Evolutionary conservation across 30 jellyfish, hydroid and myxozoan species (phyloP).

Genomic region (Morbakka virulenta): DNA sequence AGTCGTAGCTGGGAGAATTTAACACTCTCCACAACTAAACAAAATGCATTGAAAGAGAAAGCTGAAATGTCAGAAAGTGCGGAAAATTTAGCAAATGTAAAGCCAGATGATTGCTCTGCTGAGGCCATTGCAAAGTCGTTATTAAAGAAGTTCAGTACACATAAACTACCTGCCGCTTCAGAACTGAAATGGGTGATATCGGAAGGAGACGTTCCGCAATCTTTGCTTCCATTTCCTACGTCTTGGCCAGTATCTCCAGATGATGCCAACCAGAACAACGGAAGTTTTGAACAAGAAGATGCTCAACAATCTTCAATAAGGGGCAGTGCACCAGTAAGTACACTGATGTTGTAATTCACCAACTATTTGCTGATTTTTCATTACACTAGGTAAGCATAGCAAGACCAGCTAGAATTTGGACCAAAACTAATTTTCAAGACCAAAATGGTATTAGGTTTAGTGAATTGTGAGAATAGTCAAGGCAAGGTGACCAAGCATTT

Average conservation of each 20-base stretch:
- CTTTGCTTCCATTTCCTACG: constrained; percentile 78
- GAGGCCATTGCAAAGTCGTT: constrained; percentile 92
- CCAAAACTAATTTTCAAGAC: too few species aligned
- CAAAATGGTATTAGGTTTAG: too few species aligned
- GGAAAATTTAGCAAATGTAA: constrained; percentile 32
- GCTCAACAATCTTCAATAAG: too few species aligned
- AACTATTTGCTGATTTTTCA: too few species aligned
- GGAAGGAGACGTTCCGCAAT: constrained; percentile 89
- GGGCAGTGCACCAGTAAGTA: too few species aligned
- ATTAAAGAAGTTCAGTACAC: constrained; percentile 78
- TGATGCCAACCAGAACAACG: constrained; percentile 37
- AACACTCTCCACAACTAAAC: constrained; percentile 56
- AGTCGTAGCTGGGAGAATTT: constrained; percentile 95
- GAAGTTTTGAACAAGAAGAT: constrained; percentile 33
- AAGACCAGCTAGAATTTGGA: too few species aligned
- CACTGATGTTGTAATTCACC: too few species aligned
- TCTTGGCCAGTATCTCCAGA: constrained; percentile 94
- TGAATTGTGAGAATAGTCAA: too few species aligned
- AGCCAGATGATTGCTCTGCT: constrained; percentile 87
- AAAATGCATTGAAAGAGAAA: constrained; percentile 2
- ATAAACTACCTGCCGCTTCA: constrained; percentile 89
- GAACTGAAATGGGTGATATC: constrained; percentile 92
- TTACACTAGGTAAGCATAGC: too few species aligned
- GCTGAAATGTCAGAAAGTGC: constrained; percentile 27
- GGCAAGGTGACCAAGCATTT: too few species aligned